A percentile compares a stretch with the other conserved stretches of the same genome.
These are phyloP conservation scores for Enteromius afrohamiltoni DNA, from an alignment of 2,797 vertebrate species.

Conservation along the genomic window DNA sequence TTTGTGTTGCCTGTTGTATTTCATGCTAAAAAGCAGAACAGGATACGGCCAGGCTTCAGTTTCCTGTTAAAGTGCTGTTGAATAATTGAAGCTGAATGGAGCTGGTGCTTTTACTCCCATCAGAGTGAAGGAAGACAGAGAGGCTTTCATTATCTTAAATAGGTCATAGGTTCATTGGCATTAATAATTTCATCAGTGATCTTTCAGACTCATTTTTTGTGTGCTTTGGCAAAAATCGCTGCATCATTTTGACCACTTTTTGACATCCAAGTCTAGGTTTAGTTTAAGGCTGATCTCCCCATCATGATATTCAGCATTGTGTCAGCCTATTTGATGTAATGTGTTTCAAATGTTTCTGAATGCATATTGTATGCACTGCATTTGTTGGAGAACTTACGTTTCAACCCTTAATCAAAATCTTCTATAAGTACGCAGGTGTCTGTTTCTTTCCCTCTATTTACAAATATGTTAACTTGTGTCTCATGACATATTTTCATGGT, in stretches of 20 bases:
- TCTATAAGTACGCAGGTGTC: neutral
- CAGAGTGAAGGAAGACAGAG: neutral
- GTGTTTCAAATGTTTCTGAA: neutral
- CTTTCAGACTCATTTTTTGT: neutral
- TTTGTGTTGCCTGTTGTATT: neutral
- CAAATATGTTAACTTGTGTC: neutral
- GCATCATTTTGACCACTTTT: neutral
- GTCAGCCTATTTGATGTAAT: neutral
- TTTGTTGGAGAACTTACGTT: neutral
- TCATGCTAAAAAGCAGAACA: neutral
- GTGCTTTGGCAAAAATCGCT: neutral
- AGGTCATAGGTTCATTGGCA: neutral
- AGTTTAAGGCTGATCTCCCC: neutral
- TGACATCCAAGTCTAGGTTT: neutral
- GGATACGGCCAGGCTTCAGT: neutral
- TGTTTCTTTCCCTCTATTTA: neutral
- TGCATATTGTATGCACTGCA: neutral
- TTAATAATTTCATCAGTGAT: slow-evolving; percentile 49
- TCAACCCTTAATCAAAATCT: neutral
- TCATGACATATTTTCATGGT: neutral
- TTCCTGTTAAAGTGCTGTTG: neutral
- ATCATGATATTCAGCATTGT: neutral
- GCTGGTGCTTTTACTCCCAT: neutral
- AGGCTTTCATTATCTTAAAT: slow-evolving; percentile 4
- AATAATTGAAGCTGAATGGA: slow-evolving; percentile 1